phyloP scores from a whole-genome alignment of 1,140 invertebrate species.

The Venustaconcha ellipsiformis region DNA sequence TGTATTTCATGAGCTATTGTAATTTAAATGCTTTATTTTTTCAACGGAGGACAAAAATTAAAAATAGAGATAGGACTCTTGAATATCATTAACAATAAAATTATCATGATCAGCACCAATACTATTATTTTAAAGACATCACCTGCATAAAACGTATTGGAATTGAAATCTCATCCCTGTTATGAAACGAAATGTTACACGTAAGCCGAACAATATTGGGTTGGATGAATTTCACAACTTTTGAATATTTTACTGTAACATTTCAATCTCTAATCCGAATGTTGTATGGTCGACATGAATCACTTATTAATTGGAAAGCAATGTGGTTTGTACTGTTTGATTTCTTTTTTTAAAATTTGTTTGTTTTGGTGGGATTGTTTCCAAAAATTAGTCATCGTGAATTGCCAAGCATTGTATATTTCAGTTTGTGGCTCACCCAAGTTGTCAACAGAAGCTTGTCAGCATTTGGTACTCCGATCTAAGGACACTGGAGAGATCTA shows the following conservation, averaged over 20 bases:
- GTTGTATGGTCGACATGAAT: background rate
- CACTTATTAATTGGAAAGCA: background rate
- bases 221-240: background rate
- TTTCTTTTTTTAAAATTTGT: background rate
- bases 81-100: too few species aligned
- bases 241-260: background rate
- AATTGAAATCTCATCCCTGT: too few species aligned
- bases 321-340: background rate
- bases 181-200: too few species aligned
- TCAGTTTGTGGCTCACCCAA: conserved; percentile 69
- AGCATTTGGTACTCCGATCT: conserved; percentile 70
- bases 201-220: too few species aligned
- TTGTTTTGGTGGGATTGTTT: background rate
- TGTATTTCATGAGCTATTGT: too few species aligned
- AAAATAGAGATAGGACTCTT: too few species aligned
- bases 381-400: background rate
- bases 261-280: background rate
- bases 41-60: too few species aligned
- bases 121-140: too few species aligned
- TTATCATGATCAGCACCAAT: too few species aligned
- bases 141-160: too few species aligned
- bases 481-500: conserved; percentile 50
- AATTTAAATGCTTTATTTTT: too few species aligned
- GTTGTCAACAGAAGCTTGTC: conserved; percentile 67
- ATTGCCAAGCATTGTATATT: conserved; percentile 1